These are phyloP conservation scores for Glossophaga mutica DNA, from an alignment of 2,797 vertebrate species.

Conservation along the genomic window DNA sequence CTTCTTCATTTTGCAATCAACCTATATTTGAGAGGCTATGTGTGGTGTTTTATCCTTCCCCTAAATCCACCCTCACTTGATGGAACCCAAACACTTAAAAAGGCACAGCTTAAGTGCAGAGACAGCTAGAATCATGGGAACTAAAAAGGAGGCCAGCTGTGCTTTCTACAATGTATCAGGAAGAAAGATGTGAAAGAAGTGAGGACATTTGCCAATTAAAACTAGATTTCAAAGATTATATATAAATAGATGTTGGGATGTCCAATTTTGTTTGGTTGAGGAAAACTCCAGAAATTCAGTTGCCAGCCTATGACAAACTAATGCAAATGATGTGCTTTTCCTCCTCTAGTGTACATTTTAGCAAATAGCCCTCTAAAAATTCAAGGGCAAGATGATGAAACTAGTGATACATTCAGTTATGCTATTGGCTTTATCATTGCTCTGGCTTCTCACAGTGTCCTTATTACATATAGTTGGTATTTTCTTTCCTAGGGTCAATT, in stretches of 20 bases:
- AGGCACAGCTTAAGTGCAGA: not conserved
- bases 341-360: not conserved
- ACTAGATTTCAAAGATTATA: not conserved
- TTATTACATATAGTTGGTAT: not conserved
- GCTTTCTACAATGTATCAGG: not conserved
- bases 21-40: not conserved
- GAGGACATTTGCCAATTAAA: slow-evolving; percentile 13
- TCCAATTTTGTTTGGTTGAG: not conserved
- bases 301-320: not conserved
- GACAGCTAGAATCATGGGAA: not conserved
- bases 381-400: not conserved
- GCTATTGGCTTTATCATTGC: not conserved
- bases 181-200: not conserved
- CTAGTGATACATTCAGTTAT: not conserved
- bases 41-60: not conserved
- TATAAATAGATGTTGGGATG: not conserved
- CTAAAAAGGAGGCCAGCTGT: not conserved
- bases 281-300: not conserved
- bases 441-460: not conserved
- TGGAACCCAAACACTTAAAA: not conserved
- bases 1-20: not conserved
- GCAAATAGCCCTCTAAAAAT: not conserved
- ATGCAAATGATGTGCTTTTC: not conserved
- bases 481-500: not conserved
- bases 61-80: not conserved